Evolutionary conservation across 1,140 invertebrate genomes (phyloP).

Genomic region (Dendrolimus punctatus): DNA sequence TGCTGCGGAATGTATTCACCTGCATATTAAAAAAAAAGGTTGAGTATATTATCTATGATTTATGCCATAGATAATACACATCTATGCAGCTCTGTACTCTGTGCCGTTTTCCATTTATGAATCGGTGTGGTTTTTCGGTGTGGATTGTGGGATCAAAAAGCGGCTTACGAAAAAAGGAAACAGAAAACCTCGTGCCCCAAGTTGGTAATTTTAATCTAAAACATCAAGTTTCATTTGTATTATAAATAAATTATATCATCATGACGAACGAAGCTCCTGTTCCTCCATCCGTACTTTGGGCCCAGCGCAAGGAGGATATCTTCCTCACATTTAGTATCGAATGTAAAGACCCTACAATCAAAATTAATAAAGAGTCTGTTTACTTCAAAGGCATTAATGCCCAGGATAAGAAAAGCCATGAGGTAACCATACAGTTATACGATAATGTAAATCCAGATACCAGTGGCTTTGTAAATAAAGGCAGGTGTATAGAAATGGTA

Average conservation of each 20-base stretch:
- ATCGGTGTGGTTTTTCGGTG: slow-evolving; percentile 9
- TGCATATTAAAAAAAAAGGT: too few relatives aligned
- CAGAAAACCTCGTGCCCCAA: too few relatives aligned
- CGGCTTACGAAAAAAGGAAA: too few relatives aligned
- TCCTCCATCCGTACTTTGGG: slow-evolving; percentile 92
- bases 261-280: slow-evolving; percentile 63
- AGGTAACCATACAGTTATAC: slow-evolving; percentile 88
- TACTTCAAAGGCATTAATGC: slow-evolving; percentile 90
- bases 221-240: neutral
- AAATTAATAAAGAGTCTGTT: slow-evolving; percentile 86
- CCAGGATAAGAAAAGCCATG: slow-evolving; percentile 87
- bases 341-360: slow-evolving; percentile 82
- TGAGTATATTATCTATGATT: too few relatives aligned
- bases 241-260: neutral
- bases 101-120: slow-evolving; percentile 24
- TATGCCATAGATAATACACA: too few relatives aligned
- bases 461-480: slow-evolving; percentile 78
- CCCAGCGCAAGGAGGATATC: slow-evolving; percentile 86
- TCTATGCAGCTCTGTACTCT: too few relatives aligned
- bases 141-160: too few relatives aligned
- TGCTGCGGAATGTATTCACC: too few relatives aligned
- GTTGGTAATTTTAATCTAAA: too few relatives aligned
- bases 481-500: slow-evolving; percentile 86
- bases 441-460: slow-evolving; percentile 87
- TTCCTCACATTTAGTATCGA: slow-evolving; percentile 92